Percentiles rank a stretch among this genome's conserved stretches.
Evolutionary conservation across 2,113 vertebrate species (phyloP).

Genomic region (Podarcis muralis): DNA sequence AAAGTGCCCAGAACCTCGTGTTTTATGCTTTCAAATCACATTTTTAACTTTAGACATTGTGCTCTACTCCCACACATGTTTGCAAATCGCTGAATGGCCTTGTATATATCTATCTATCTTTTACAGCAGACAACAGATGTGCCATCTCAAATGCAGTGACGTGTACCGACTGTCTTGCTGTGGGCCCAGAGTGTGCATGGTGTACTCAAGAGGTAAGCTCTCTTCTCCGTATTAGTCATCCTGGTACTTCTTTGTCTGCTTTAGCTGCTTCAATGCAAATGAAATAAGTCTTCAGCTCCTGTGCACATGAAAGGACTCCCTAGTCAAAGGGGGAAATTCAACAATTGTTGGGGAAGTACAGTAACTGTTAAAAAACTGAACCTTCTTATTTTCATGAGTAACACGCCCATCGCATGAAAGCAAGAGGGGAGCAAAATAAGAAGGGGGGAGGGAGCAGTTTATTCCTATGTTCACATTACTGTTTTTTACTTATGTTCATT

Average conservation of each 20-base stretch:
- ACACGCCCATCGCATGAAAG: too few relatives aligned
- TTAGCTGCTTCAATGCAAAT: slow-evolving; percentile 38
- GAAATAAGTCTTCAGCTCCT: slow-evolving; percentile 14
- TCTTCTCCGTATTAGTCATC: slow-evolving; percentile 33
- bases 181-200: slow-evolving; percentile 94
- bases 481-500: neutral
- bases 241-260: slow-evolving; percentile 21
- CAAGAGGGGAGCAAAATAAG: too few relatives aligned
- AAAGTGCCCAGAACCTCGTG: neutral
- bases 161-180: slow-evolving; percentile 86
- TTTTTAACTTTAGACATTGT: slow-evolving; percentile 46
- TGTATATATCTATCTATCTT: slow-evolving; percentile 35
- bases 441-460: too few relatives aligned
- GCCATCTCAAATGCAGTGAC: slow-evolving; percentile 79
- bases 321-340: slow-evolving; percentile 56
- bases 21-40: neutral
- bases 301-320: too few relatives aligned
- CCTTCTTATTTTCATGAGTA: slow-evolving; percentile 36
- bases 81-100: slow-evolving; percentile 55
- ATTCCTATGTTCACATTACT: too few relatives aligned
- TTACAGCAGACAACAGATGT: slow-evolving; percentile 87
- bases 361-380: slow-evolving; percentile 69
- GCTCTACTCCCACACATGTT: neutral
- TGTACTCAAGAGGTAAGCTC: slow-evolving; percentile 91
- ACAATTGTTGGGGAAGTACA: slow-evolving; percentile 68